phyloP scores from a whole-genome alignment of 2,888 invertebrate species.

The Onthophagus sagittarius region DNA sequence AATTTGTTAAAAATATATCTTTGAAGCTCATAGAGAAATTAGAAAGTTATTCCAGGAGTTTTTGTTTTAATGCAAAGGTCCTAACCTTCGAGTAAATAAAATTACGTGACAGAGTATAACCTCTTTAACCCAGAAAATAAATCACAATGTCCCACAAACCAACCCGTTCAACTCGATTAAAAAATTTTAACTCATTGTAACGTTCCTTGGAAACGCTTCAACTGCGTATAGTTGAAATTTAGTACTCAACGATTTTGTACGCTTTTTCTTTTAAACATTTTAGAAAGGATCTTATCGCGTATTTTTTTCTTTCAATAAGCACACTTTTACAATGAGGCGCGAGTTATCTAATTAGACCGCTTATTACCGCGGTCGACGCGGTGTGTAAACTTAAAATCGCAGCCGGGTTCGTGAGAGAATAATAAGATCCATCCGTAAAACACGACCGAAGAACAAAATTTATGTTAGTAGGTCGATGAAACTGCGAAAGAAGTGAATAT shows the following conservation, averaged over 20 bases:
- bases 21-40: neutral
- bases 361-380: neutral
- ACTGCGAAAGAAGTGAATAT: constrained; percentile 9
- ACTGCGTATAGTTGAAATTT: neutral
- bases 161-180: neutral
- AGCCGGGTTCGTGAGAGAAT: neutral
- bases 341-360: neutral
- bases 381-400: neutral
- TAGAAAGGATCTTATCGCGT: neutral
- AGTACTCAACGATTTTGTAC: neutral
- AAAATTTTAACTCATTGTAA: neutral
- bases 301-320: neutral
- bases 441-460: neutral
- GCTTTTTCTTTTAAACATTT: neutral
- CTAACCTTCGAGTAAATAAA: neutral
- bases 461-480: constrained; percentile 11
- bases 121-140: neutral
- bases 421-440: neutral
- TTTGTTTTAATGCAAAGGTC: neutral
- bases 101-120: neutral
- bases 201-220: neutral
- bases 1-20: neutral
- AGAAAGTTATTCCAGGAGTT: neutral
- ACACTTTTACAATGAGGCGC: neutral
- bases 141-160: neutral